Evolutionary conservation across 2,888 invertebrate species (phyloP).

Genomic region (Strigamia transsilvanica): DNA sequence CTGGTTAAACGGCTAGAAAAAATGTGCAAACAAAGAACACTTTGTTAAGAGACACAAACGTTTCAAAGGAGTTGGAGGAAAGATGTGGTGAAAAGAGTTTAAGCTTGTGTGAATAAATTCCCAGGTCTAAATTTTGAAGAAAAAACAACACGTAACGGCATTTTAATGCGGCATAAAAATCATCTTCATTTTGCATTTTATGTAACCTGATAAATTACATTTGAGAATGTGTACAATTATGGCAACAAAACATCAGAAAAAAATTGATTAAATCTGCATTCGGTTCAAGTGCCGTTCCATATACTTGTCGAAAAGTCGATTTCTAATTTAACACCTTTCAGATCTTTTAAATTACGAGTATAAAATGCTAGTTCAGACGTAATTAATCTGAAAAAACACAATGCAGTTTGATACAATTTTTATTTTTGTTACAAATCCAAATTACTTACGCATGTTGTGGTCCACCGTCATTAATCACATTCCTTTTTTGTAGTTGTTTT

Average conservation of each 20-base stretch:
- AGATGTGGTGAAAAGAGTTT: constrained; percentile 22
- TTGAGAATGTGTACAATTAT: constrained; percentile 18
- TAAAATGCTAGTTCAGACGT: constrained; percentile 91
- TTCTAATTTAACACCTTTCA: constrained; percentile 62
- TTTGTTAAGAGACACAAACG: constrained; percentile 25
- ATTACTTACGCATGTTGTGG: constrained; percentile 83
- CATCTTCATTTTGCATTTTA: not conserved
- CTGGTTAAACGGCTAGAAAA: constrained; percentile 40
- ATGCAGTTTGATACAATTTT: not conserved
- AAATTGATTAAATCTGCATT: not conserved
- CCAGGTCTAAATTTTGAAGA: not conserved
- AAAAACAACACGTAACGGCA: not conserved
- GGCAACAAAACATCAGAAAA: not conserved
- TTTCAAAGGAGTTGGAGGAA: constrained; percentile 4
- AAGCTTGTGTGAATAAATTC: not conserved
- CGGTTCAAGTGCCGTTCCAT: constrained; percentile 16
- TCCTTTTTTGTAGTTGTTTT: constrained; percentile 83
- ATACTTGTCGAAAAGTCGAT: constrained; percentile 36
- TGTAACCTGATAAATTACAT: constrained; percentile 10
- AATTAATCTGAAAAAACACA: constrained; percentile 71
- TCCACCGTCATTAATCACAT: constrained; percentile 93
- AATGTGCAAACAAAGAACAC: constrained; percentile 27
- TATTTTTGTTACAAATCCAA: not conserved
- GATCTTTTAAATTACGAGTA: constrained; percentile 81
- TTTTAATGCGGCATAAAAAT: constrained; percentile 25